Evolutionary conservation across 2,797 vertebrate genomes (phyloP).

Genomic region (Sebastes cheni): DNA sequence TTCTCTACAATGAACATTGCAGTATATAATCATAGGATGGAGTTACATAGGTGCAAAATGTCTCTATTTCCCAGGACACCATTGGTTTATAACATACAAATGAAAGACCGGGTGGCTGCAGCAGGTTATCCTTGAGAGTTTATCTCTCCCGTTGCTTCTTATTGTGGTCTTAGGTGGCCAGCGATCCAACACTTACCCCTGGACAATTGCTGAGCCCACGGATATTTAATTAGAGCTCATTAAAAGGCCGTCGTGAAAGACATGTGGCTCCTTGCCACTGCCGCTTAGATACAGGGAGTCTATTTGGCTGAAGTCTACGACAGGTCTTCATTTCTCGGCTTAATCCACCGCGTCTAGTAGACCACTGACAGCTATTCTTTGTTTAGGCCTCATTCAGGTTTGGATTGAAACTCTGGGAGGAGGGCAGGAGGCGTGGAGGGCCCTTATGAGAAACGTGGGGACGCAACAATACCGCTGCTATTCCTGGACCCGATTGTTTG

Average conservation of each 20-base stretch:
- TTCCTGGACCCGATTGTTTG: constrained; percentile 72
- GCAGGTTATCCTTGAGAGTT: constrained; percentile 30
- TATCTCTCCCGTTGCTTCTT: constrained; percentile 39
- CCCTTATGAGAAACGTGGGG: constrained; percentile 59
- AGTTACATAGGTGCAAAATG: not conserved
- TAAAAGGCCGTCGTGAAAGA: constrained; percentile 79
- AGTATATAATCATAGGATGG: not conserved
- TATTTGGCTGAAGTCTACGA: constrained; percentile 64
- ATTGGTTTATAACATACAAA: not conserved
- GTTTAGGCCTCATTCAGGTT: constrained; percentile 67
- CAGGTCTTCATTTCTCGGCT: constrained; percentile 72
- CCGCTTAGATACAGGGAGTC: constrained; percentile 71
- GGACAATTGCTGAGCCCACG: constrained; percentile 66
- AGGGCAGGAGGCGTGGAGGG: constrained; percentile 41
- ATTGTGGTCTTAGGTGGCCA: constrained; percentile 47
- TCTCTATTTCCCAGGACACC: not conserved
- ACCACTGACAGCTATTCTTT: constrained; percentile 70
- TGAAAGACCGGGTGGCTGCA: constrained; percentile 3
- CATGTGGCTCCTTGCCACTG: constrained; percentile 79
- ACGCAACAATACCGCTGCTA: constrained; percentile 64
- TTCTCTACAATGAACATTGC: not conserved
- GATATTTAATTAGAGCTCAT: constrained; percentile 82
- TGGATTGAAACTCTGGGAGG: constrained; percentile 56
- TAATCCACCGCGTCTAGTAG: constrained; percentile 63
- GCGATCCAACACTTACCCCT: constrained; percentile 50